Evolutionary conservation across 2,113 vertebrate species (phyloP), one percentile per base, ranked within the genome.

Genomic region (Physeter macrocephalus): DNA sequence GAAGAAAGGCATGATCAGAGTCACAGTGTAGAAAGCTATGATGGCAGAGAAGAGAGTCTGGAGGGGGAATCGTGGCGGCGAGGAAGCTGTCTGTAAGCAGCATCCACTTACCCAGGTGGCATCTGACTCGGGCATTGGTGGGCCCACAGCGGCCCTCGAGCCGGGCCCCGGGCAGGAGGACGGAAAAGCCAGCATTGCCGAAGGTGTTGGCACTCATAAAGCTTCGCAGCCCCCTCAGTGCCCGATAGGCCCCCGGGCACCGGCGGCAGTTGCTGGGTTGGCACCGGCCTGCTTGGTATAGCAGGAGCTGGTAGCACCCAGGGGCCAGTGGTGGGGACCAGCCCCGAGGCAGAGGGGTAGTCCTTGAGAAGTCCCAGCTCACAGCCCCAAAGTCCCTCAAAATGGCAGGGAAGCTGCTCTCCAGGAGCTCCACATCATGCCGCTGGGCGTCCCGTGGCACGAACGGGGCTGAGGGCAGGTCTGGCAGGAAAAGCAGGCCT

Each of bases 141-240:
- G 99, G 99, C 92, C 99, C 99, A 23, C 99, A 99, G 23, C 98
- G 98, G 66, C 99, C 98, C 34, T 99, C 98, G 23, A 99, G 92
- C 4, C 98, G 98, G 25, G 98, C 98, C 34, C 99, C 99, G 0
- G 99, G 99, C 41, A 98, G 98, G 88, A 99, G 90, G 75, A 99
- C 96, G 93, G 99, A 99, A 97, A 99, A 99, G 61, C 99, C 99
- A 14, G 99, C 99, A 8, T 99, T 99, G 71, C 99, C 99, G 59
- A 99, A 97, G 39, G 99, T 99, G 97, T 99, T 99, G 97, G 99
- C 99, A 67, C 98, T 99, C 97, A 99, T 99, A 94, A 99, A 99
- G 29, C 99, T 99, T 71, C 99, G 98, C 0, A 99, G 98, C 5
- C 99, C 99, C 52, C 99, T 98, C 80, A 99, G 99, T 1, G 98